Evolutionary conservation across 2,888 invertebrate species (phyloP), one percentile per base, ranked within the genome.

Genomic region (Antheraea assamensis): DNA sequence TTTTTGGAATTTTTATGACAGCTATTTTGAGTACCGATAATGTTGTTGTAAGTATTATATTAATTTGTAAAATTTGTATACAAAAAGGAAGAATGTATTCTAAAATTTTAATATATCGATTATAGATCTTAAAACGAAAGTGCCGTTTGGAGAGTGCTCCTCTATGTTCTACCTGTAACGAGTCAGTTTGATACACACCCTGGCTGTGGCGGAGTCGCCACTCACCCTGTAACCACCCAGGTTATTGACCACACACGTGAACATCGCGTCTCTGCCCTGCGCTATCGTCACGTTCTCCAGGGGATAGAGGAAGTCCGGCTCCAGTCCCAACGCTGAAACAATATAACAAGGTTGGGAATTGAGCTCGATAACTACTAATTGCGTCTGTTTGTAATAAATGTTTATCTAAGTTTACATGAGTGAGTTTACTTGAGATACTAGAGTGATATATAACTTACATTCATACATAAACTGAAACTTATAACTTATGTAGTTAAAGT

Each of bases 211-310:
- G 95, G 96, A 95, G 95, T 97, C 97, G 95, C 97, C 97, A 98
- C 98, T 98, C 98, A 98, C 98, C 97, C 97, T 97, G 95, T 97
- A 96, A 95, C 96, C 96, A 86, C 96, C 96, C 89, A 97, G 96
- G 95, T 97, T 97, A 95, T 97, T 97, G 87, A 97, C 97, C 88
- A 97, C 97, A 89, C 97, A 97, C 81, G 97, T 97, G 95, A 97
- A 97, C 89, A 97, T 96, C 82, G 97, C 97, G 94, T 97, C 97
- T 83, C 97, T 95, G 78, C 97, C 97, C 91, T 97, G 97, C 78
- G 97, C 96, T 85, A 97, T 97, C 79, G 97, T 97, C 92, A 97
- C 96, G 95, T 97, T 97, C 95, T 97, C 96, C 95, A 97, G 92
- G 70, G 97, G 97, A 84, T 96, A 96, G 82, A 96, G 95, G 95